phyloP scores from a whole-genome alignment of 2,113 vertebrate species.

The Rynchops niger region DNA sequence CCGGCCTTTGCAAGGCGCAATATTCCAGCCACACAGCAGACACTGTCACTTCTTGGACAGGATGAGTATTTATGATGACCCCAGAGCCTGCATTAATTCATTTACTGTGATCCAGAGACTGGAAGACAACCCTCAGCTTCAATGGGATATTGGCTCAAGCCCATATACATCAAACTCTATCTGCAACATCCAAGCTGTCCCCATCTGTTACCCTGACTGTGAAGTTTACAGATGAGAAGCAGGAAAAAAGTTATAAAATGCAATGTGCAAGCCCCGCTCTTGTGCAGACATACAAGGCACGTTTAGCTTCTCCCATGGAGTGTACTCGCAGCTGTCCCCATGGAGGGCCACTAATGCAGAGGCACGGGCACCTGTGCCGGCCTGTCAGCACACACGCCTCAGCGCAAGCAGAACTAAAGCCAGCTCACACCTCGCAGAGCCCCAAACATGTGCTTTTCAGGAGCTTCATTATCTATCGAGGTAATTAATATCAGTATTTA shows the following conservation, averaged over 20 bases:
- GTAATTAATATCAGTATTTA: background rate
- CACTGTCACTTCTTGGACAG: background rate
- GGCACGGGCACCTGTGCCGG: background rate
- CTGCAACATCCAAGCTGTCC: slow-evolving; percentile 30
- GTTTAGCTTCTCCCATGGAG: background rate
- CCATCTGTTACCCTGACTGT: slow-evolving; percentile 32
- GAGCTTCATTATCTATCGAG: background rate
- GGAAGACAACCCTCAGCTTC: slow-evolving; percentile 15
- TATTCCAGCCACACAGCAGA: slow-evolving; percentile 2
- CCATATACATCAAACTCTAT: background rate
- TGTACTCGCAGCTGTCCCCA: background rate
- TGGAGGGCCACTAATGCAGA: background rate
- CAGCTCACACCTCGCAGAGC: background rate
- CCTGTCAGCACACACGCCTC: background rate
- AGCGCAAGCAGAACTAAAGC: background rate
- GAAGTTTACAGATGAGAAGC: slow-evolving; percentile 21
- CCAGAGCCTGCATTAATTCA: slow-evolving; percentile 27
- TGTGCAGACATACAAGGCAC: background rate
- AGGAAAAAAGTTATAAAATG: background rate
- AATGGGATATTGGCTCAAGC: background rate
- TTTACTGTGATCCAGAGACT: background rate
- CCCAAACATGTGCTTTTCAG: background rate
- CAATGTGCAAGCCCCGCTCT: background rate
- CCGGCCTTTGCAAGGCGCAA: background rate
- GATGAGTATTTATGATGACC: background rate